These are phyloP conservation scores for Lateolabrax maculatus DNA, from an alignment of 2,797 vertebrate genomes.

Conservation along the genomic window DNA sequence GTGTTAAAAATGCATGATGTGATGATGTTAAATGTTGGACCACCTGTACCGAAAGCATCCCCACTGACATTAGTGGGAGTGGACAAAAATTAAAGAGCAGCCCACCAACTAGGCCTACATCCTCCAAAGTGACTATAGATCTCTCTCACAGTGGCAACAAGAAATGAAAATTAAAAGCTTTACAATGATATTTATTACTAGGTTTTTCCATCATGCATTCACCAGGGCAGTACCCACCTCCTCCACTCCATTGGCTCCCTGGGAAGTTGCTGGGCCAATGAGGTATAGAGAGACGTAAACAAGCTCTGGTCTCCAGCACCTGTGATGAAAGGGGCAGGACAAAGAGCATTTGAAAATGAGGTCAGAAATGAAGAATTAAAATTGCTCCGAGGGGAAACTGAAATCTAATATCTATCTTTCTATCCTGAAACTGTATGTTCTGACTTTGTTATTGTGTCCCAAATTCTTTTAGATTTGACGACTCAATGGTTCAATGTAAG, in stretches of 20 bases:
- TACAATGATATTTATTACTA: neutral
- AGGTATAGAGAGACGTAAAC: constrained; percentile 93
- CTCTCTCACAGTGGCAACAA: neutral
- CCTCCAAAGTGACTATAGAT: neutral
- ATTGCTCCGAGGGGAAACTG: neutral
- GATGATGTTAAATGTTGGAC: neutral
- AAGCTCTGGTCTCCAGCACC: constrained; percentile 96
- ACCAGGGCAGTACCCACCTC: constrained; percentile 81
- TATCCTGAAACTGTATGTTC: too few relatives aligned
- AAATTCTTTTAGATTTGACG: neutral
- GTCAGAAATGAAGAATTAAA: neutral
- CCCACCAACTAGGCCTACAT: neutral
- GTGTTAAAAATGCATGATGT: neutral
- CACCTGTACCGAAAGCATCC: neutral
- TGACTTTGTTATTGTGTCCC: neutral
- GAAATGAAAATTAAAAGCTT: neutral
- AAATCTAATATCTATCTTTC: neutral
- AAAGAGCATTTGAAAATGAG: neutral
- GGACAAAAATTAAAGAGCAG: neutral
- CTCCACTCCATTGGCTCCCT: constrained; percentile 98
- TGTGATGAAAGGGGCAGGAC: constrained; percentile 55
- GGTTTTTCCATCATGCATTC: neutral
- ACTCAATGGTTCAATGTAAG: neutral
- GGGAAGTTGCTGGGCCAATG: constrained; percentile 95
- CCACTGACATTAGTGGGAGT: neutral